A percentile compares a stretch with the other conserved stretches of the same genome.
Evolutionary conservation across 2,888 invertebrate genomes (phyloP).

Genomic region (Hedya salicella): DNA sequence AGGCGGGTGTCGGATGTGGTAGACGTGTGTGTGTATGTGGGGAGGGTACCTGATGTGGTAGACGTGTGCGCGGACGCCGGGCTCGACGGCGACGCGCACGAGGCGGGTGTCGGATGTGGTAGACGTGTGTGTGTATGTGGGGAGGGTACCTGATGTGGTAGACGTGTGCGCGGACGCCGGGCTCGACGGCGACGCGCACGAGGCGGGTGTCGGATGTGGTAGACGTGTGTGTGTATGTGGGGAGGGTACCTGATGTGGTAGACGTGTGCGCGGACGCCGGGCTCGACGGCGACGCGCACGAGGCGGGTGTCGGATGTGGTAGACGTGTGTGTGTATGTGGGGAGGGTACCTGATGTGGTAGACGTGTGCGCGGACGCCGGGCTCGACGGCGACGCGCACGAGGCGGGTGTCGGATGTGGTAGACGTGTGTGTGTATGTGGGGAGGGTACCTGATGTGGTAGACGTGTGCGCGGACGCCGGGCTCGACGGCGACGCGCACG

Average conservation of each 20-base stretch:
- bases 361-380: constrained; percentile 61
- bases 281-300: constrained; percentile 43
- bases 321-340: constrained; percentile 63
- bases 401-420: constrained; percentile 70
- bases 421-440: constrained; percentile 63
- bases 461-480: constrained; percentile 61
- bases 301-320: constrained; percentile 70
- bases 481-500: constrained; percentile 43
- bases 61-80: constrained; percentile 61
- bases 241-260: too few relatives aligned
- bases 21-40: constrained; percentile 63
- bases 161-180: constrained; percentile 61
- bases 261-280: constrained; percentile 61
- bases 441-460: too few relatives aligned
- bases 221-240: constrained; percentile 63
- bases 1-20: constrained; percentile 76
- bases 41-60: too few relatives aligned
- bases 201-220: constrained; percentile 70
- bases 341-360: too few relatives aligned
- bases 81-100: constrained; percentile 43
- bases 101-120: constrained; percentile 70
- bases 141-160: too few relatives aligned
- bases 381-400: constrained; percentile 43
- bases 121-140: constrained; percentile 63
- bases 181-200: constrained; percentile 43